A percentile compares a stretch with the other conserved stretches of the same genome.
Conservation (phyloP, 2,113 vertebrate species). For the Acrocephalus kingi region DNA sequence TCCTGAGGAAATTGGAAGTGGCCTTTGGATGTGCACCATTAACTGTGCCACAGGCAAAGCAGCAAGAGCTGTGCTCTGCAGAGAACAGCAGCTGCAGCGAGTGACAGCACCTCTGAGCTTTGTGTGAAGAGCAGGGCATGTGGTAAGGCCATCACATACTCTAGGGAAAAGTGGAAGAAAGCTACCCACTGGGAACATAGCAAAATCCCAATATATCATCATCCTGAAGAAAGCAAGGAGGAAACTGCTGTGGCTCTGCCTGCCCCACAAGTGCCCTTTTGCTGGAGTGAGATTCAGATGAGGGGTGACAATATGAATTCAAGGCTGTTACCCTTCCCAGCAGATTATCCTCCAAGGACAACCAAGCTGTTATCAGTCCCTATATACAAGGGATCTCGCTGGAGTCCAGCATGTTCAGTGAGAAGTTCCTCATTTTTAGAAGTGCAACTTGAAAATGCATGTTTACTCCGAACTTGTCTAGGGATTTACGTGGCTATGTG, state of each 20-base stretch:
- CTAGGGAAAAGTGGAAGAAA: background rate
- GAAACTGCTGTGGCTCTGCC: background rate
- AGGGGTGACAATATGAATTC: background rate
- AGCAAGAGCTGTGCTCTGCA: background rate
- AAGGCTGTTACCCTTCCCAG: background rate
- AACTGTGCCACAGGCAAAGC: background rate
- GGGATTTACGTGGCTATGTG: background rate
- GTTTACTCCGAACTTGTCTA: background rate
- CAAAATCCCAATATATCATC: background rate
- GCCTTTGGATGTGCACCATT: background rate
- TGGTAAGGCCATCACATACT: background rate
- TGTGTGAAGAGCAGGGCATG: background rate
- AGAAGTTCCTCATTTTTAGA: background rate
- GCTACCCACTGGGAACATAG: background rate
- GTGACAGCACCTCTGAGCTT: accelerated
- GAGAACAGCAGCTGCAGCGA: background rate
- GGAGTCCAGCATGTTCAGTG: accelerated
- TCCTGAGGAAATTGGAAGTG: background rate
- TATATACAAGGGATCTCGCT: background rate
- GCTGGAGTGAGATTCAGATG: accelerated
- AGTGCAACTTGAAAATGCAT: background rate
- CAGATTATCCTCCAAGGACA: background rate
- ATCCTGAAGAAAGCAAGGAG: background rate
- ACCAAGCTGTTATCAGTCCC: background rate
- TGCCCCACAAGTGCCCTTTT: background rate